Conservation (phyloP, 2,113 vertebrate genomes). For the Platichthys flesus region DNA sequence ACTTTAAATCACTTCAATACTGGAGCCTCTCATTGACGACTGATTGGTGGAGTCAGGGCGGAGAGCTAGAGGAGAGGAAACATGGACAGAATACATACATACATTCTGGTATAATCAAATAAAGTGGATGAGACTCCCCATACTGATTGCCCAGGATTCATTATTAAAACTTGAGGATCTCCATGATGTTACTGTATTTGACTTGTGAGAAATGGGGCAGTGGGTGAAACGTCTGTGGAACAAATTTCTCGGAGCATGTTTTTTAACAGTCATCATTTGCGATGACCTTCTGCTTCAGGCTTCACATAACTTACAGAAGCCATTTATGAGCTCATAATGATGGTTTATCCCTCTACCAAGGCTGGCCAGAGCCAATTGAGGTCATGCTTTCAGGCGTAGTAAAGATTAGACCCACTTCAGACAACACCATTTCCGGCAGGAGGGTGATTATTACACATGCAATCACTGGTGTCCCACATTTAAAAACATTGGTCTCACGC, state of each 20-base stretch:
- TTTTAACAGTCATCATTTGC: constrained; percentile 6
- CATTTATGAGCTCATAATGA: constrained; percentile 51
- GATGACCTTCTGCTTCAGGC: constrained; percentile 19
- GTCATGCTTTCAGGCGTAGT: constrained; percentile 43
- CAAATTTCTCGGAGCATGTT: not conserved
- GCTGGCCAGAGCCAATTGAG: constrained; percentile 43
- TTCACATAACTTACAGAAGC: constrained; percentile 15
- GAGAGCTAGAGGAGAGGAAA: too few relatives aligned
- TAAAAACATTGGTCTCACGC: constrained; percentile 6
- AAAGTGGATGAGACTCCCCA: too few relatives aligned
- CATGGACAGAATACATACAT: too few relatives aligned
- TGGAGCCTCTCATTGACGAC: too few relatives aligned
- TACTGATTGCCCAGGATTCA: too few relatives aligned
- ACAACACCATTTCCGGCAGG: constrained; percentile 27
- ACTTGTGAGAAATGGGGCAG: constrained; percentile 47
- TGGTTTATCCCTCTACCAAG: constrained; percentile 10
- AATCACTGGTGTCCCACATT: constrained; percentile 13
- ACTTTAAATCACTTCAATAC: too few relatives aligned
- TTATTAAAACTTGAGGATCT: not conserved
- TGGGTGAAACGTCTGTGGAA: constrained; percentile 28
- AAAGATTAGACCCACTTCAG: constrained; percentile 30
- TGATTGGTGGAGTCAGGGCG: too few relatives aligned
- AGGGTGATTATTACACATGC: constrained; percentile 24
- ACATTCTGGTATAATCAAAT: too few relatives aligned
- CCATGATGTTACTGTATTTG: not conserved